These are phyloP conservation scores for Tyto alba DNA, from an alignment of 2,113 vertebrate species.

Conservation along the genomic window DNA sequence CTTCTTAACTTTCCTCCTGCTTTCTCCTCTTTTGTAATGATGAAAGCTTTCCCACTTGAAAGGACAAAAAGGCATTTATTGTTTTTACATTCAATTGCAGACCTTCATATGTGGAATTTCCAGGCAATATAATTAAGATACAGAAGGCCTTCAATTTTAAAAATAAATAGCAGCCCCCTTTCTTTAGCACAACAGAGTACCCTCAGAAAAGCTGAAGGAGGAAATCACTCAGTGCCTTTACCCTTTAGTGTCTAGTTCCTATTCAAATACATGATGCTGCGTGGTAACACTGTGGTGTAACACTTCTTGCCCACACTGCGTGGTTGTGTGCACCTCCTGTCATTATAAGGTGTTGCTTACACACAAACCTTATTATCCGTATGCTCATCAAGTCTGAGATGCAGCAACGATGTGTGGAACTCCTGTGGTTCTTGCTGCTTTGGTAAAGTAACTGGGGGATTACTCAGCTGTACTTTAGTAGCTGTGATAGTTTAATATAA, in stretches of 20 bases:
- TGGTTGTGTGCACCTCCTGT: background rate
- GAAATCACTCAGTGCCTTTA: background rate
- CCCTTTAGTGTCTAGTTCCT: background rate
- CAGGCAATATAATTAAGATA: background rate
- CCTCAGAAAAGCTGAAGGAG: background rate
- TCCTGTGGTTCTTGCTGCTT: background rate
- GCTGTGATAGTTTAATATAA: background rate
- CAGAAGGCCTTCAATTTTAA: background rate
- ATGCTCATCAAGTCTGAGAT: background rate
- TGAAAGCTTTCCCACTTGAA: background rate
- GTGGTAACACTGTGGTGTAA: background rate
- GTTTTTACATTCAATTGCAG: background rate
- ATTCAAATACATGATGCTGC: background rate
- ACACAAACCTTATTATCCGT: background rate
- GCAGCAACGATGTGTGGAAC: background rate
- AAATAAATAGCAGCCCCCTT: background rate
- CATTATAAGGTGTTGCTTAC: fast-evolving
- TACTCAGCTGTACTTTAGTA: background rate
- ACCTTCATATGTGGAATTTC: background rate
- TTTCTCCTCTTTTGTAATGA: background rate
- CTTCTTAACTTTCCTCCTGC: background rate
- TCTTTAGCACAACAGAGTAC: background rate
- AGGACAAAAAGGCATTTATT: background rate
- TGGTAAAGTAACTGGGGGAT: fast-evolving
- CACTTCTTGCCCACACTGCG: background rate